phyloP scores from a whole-genome alignment of 2,113 vertebrate genomes.

The Gasterosteus nipponicus region DNA sequence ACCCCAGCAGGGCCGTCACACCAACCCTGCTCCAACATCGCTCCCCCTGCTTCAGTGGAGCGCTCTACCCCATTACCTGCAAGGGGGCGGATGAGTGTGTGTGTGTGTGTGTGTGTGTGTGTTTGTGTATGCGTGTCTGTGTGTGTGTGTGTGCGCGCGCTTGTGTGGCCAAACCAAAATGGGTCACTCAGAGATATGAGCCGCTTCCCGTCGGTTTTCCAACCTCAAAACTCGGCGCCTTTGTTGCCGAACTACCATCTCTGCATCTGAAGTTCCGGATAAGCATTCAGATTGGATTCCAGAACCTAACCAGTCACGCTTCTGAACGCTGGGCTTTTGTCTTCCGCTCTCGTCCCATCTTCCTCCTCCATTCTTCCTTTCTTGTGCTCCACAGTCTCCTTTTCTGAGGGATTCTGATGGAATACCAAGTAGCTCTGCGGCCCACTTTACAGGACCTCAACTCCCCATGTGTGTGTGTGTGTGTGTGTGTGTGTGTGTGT shows the following conservation, averaged over 20 bases:
- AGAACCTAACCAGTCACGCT: conserved; percentile 18
- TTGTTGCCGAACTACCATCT: conserved; percentile 9
- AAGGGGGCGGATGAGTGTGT: conserved; percentile 30
- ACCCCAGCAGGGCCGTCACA: conserved; percentile 66
- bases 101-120: conserved; percentile 23
- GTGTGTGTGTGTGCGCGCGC: conserved; percentile 16
- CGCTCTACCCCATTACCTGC: conserved; percentile 63
- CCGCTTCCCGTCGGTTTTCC: conserved; percentile 32
- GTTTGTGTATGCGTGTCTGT: conserved; percentile 23
- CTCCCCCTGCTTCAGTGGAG: conserved; percentile 65
- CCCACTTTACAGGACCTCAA: conserved; percentile 74
- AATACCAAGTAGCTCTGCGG: conserved; percentile 80
- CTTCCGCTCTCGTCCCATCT: conserved; percentile 43
- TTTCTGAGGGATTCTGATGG: conserved; percentile 62
- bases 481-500: conserved; percentile 21
- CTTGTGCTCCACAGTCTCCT: conserved; percentile 58
- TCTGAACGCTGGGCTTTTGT: conserved; percentile 52
- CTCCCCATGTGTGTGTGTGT: conserved; percentile 51
- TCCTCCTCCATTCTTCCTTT: conserved; percentile 61
- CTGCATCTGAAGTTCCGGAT: conserved; percentile 8
- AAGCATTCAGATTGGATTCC: conserved; percentile 11
- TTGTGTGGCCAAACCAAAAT: conserved; percentile 57
- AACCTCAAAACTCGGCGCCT: conserved; percentile 13
- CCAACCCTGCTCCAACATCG: conserved; percentile 58
- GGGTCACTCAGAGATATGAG: conserved; percentile 52